Conservation (phyloP, 2,888 invertebrate genomes). For the Patella caerulea region DNA sequence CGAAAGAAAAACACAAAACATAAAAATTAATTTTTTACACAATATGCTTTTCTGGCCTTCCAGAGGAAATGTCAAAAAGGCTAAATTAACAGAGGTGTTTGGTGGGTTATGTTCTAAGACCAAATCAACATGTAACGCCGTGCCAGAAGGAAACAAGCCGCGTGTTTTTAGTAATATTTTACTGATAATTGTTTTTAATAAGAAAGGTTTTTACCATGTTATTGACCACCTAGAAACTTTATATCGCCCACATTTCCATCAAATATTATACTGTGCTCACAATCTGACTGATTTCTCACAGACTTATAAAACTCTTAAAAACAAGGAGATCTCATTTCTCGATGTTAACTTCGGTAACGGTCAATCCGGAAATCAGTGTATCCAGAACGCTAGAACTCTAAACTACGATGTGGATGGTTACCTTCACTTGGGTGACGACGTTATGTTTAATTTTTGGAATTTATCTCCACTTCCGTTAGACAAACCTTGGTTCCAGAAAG, state of each 20-base stretch:
- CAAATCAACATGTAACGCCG: neutral
- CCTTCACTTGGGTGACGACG: neutral
- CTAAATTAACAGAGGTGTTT: neutral
- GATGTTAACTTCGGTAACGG: neutral
- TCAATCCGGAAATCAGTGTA: neutral
- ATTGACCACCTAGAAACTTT: conserved; percentile 7
- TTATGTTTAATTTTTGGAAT: neutral
- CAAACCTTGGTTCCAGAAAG: neutral
- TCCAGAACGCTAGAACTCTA: neutral
- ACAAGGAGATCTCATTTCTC: neutral
- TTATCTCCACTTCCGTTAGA: neutral
- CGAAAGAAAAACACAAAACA: neutral
- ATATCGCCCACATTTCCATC: neutral
- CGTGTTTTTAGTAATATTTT: neutral
- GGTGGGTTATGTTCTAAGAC: neutral
- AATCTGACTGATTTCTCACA: neutral
- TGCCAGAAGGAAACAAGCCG: neutral
- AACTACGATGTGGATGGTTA: neutral
- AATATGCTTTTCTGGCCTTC: conserved; percentile 1
- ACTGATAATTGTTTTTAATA: neutral
- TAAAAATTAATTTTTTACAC: neutral
- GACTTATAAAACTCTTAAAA: neutral
- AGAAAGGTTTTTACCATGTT: neutral
- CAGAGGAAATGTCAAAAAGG: neutral
- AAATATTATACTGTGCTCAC: neutral